phyloP scores from a whole-genome alignment of 2,797 vertebrate genomes.

The Alcedo quadribrachys region DNA sequence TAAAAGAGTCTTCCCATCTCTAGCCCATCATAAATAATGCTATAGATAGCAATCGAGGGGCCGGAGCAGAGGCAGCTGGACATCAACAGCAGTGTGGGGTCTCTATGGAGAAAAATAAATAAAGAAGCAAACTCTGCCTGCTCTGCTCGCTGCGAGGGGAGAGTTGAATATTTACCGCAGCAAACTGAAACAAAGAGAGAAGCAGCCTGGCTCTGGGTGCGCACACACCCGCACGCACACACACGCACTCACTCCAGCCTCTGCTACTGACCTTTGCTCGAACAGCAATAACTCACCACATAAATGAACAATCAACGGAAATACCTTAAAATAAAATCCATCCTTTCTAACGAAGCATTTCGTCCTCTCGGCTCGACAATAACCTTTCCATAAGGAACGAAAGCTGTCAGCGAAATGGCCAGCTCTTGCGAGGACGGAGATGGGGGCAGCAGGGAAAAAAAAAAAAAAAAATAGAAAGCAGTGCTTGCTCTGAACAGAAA shows the following conservation, averaged over 20 bases:
- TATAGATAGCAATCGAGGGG: slow-evolving; percentile 27
- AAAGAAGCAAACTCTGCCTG: slow-evolving; percentile 58
- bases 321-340: slow-evolving; percentile 99
- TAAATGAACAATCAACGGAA: slow-evolving; percentile 99
- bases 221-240: slow-evolving; percentile 61
- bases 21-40: slow-evolving; percentile 52
- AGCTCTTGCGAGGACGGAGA: slow-evolving; percentile 74
- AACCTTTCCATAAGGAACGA: slow-evolving; percentile 79
- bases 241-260: slow-evolving; percentile 74
- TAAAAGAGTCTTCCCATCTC: slow-evolving; percentile 37
- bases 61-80: slow-evolving; percentile 47
- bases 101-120: slow-evolving; percentile 59
- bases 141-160: slow-evolving; percentile 46
- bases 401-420: slow-evolving; percentile 73
- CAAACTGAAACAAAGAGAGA: slow-evolving; percentile 79
- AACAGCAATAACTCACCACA: slow-evolving; percentile 91
- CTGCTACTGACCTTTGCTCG: slow-evolving; percentile 90
- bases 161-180: slow-evolving; percentile 71
- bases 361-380: slow-evolving; percentile 78
- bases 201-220: slow-evolving; percentile 68
- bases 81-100: slow-evolving; percentile 35
- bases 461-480: slow-evolving; percentile 72
- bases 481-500: slow-evolving; percentile 86
- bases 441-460: slow-evolving; percentile 57
- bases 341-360: slow-evolving; percentile 88